Evolutionary conservation across 2,888 invertebrate genomes (phyloP).

Genomic region (Aporophyla nigra): DNA sequence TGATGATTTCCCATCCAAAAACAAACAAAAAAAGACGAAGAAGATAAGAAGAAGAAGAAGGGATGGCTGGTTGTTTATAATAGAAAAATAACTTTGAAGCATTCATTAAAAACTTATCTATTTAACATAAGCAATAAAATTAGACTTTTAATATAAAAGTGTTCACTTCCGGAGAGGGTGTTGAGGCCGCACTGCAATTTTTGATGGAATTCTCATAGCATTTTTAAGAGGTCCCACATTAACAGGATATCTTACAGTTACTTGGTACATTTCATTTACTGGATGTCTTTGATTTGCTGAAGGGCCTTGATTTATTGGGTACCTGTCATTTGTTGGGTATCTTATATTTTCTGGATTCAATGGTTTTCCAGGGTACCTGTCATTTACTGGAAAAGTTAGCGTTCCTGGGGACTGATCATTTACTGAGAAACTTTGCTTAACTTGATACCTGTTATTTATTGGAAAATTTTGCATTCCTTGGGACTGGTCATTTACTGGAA

Average conservation of each 20-base stretch:
- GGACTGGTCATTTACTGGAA: neutral
- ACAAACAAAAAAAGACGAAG: no score
- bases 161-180: conserved; percentile 24
- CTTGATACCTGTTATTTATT: neutral
- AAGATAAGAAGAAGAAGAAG: no score
- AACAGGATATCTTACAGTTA: neutral
- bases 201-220: neutral
- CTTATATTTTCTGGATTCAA: no score
- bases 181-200: neutral
- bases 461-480: neutral
- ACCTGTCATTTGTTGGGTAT: neutral
- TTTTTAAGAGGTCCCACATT: neutral
- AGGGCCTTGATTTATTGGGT: neutral
- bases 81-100: neutral
- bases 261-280: neutral
- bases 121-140: neutral
- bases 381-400: no score
- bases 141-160: conserved; percentile 3
- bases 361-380: neutral
- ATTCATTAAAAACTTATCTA: conserved; percentile 14
- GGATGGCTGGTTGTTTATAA: no score
- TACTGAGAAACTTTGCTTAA: neutral
- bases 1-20: no score
- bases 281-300: neutral
- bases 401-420: neutral